Percentiles rank a stretch among this genome's conserved stretches.
Conservation (phyloP, 2,113 vertebrate genomes). For the Calidris pugnax region DNA sequence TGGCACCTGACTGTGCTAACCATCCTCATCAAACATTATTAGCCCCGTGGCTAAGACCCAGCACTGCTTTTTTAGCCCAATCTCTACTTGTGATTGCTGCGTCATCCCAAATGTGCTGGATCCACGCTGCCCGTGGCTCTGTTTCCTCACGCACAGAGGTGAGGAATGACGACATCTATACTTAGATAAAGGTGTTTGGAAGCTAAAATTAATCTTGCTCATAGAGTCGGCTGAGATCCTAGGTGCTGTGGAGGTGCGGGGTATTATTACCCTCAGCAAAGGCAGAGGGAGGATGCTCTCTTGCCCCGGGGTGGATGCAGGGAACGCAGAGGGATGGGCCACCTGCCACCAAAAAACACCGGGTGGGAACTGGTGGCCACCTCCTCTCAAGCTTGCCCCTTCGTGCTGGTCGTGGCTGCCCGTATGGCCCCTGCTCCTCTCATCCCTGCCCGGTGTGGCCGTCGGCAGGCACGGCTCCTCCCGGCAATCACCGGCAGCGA, state of each 20-base stretch:
- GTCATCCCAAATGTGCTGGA: fast-evolving
- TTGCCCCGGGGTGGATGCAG: not conserved
- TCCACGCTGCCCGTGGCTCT: fast-evolving
- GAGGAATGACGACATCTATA: not conserved
- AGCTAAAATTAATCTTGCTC: not conserved
- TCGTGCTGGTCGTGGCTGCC: fast-evolving
- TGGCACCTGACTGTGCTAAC: fast-evolving
- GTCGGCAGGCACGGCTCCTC: not conserved
- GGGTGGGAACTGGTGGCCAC: fast-evolving
- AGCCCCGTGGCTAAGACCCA: not conserved
- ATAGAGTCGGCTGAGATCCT: not conserved
- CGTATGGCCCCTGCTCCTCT: fast-evolving
- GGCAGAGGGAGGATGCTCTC: not conserved
- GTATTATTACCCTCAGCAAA: not conserved
- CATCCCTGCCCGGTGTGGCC: fast-evolving
- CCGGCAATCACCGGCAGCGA: not conserved
- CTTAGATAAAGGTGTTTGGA: not conserved
- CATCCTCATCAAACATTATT: not conserved
- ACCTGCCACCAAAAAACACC: fast-evolving
- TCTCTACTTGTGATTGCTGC: not conserved
- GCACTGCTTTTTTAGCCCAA: not conserved
- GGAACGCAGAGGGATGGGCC: not conserved
- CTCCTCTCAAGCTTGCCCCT: not conserved
- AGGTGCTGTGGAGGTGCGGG: not conserved
- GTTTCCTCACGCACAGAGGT: not conserved